A percentile compares a stretch with the other conserved stretches of the same genome.
Conservation (phyloP, 2,888 invertebrate species). For the Euplagia quadripunctaria region DNA sequence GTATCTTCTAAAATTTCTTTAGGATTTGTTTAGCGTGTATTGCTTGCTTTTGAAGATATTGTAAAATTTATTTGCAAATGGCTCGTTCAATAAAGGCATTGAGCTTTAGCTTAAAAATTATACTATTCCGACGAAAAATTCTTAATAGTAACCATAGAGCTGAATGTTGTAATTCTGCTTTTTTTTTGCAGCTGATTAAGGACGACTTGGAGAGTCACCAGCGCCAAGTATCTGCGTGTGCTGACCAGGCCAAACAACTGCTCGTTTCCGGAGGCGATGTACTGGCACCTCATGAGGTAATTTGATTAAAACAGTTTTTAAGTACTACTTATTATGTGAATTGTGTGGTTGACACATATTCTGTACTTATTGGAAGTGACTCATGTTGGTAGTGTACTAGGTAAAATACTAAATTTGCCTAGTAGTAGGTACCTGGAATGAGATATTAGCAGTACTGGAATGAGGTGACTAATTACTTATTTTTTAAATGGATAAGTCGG, state of each 20-base stretch:
- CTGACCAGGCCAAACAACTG: conserved; percentile 96
- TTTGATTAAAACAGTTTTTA: neutral
- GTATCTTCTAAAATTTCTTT: too few relatives aligned
- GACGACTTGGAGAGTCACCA: conserved; percentile 96
- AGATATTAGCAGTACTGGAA: neutral
- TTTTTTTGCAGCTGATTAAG: conserved; percentile 91
- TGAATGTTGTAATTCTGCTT: neutral
- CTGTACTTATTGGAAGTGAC: neutral
- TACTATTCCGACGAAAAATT: neutral
- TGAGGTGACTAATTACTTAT: too few relatives aligned
- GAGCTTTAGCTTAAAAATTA: too few relatives aligned
- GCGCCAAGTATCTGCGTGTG: conserved; percentile 93
- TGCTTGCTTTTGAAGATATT: too few relatives aligned
- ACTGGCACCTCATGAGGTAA: conserved; percentile 95
- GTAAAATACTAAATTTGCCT: neutral
- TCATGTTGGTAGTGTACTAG: neutral
- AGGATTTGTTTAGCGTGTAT: too few relatives aligned
- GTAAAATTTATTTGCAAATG: too few relatives aligned
- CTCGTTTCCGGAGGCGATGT: conserved; percentile 96
- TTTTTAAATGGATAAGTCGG: too few relatives aligned
- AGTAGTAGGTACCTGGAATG: neutral
- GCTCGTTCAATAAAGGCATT: too few relatives aligned
- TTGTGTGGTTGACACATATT: neutral
- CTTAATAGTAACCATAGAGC: neutral
- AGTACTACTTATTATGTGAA: too few relatives aligned